These are phyloP conservation scores for Sitta carolinensis DNA, from an alignment of 2,797 vertebrate species.

Conservation along the genomic window DNA sequence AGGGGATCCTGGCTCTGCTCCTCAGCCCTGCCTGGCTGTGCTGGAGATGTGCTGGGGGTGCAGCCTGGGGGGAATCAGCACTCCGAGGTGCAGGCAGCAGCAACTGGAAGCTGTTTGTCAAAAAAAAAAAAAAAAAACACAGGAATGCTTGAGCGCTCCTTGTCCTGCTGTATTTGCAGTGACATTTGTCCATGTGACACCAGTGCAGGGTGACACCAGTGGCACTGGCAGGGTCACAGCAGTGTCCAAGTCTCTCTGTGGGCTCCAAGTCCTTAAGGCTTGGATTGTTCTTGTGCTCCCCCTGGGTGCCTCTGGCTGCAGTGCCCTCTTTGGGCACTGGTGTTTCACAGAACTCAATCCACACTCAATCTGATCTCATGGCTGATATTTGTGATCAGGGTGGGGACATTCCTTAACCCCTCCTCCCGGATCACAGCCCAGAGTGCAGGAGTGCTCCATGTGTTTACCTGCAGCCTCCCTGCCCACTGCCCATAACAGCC, in stretches of 20 bases:
- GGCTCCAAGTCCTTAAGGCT: neutral
- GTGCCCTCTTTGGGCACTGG: neutral
- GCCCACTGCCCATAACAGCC: neutral
- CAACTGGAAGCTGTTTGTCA: neutral
- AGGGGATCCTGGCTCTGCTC: neutral
- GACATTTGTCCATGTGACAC: fast-evolving
- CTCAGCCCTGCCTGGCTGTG: neutral
- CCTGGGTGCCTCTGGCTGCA: neutral
- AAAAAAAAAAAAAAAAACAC: neutral
- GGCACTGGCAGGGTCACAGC: neutral
- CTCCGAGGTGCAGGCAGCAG: neutral
- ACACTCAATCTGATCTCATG: neutral
- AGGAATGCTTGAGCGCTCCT: neutral
- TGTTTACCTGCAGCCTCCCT: neutral
- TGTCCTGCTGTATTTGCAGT: neutral
- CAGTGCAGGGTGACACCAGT: neutral
- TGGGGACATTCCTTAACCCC: neutral
- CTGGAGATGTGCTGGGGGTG: neutral
- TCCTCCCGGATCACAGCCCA: neutral
- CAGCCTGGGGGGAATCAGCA: neutral
- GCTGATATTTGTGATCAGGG: neutral
- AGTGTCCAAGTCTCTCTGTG: fast-evolving
- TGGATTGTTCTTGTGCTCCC: fast-evolving
- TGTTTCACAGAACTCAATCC: neutral
- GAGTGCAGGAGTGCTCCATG: neutral